phyloP scores from a whole-genome alignment of 2,797 vertebrate genomes.

The Melanotaenia pygmaea region DNA sequence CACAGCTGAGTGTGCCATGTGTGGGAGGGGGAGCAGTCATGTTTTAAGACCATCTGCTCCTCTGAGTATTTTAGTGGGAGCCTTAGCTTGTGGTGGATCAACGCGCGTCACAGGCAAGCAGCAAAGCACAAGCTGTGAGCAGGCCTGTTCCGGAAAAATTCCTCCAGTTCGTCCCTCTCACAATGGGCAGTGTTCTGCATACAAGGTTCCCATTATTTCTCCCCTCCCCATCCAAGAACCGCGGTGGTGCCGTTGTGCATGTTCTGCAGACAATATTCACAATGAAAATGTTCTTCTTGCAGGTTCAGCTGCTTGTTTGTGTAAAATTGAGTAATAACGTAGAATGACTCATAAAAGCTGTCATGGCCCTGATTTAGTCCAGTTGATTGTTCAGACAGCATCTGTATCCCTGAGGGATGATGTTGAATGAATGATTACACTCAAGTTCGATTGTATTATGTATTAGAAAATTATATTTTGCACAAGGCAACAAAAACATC shows the following conservation, averaged over 20 bases:
- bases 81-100: conserved; percentile 72
- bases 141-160: conserved; percentile 78
- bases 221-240: conserved; percentile 18
- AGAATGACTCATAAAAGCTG: conserved; percentile 64
- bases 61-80: conserved; percentile 80
- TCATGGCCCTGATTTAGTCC: conserved; percentile 43
- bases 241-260: conserved; percentile 39
- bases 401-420: conserved; percentile 52
- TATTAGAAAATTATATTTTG: conserved; percentile 26
- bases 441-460: conserved; percentile 35
- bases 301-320: conserved; percentile 53
- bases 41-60: conserved; percentile 85
- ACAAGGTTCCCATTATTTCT: conserved; percentile 70
- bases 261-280: conserved; percentile 52
- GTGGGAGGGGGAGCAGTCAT: conserved; percentile 74
- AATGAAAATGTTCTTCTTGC: conserved; percentile 71
- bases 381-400: conserved; percentile 53
- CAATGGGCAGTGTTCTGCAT: conserved; percentile 74
- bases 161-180: conserved; percentile 67
- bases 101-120: conserved; percentile 70
- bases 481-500: neutral
- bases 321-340: conserved; percentile 33
- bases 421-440: conserved; percentile 31
- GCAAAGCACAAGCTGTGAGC: conserved; percentile 81
- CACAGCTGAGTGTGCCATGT: conserved; percentile 56